phyloP scores from a whole-genome alignment of 2,797 vertebrate genomes.

The Podarcis lilfordi region DNA sequence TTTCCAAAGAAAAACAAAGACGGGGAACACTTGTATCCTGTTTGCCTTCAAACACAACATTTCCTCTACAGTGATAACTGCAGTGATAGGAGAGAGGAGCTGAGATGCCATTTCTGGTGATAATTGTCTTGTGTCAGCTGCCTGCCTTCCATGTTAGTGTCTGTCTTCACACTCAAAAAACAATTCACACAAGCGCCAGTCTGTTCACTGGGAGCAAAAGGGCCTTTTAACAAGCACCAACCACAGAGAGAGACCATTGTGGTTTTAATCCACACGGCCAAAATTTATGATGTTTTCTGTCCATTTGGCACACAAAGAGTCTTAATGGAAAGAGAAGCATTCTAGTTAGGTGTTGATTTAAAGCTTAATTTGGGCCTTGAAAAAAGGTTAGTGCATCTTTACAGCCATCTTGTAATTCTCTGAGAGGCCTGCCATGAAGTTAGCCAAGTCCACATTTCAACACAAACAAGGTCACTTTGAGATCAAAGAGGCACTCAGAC shows the following conservation, averaged over 20 bases:
- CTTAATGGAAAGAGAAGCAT: constrained; percentile 74
- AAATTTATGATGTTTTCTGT: constrained; percentile 73
- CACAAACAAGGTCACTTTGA: constrained; percentile 71
- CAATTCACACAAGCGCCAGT: constrained; percentile 65
- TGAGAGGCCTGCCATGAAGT: constrained; percentile 69
- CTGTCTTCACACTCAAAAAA: constrained; percentile 66
- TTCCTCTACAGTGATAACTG: constrained; percentile 38
- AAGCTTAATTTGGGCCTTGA: constrained; percentile 75
- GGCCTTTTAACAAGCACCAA: constrained; percentile 61
- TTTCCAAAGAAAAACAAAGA: constrained; percentile 25
- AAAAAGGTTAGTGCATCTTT: constrained; percentile 75
- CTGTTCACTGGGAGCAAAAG: constrained; percentile 49
- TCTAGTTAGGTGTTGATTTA: constrained; percentile 76
- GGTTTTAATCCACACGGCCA: constrained; percentile 49
- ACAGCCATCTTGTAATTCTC: constrained; percentile 75
- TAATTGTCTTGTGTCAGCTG: constrained; percentile 63
- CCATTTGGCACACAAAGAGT: constrained; percentile 67
- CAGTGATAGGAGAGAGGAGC: constrained; percentile 36
- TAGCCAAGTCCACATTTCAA: constrained; percentile 74
- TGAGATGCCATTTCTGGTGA: constrained; percentile 63
- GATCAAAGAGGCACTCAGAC: constrained; percentile 64
- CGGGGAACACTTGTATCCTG: constrained; percentile 26
- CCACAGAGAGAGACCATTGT: constrained; percentile 52
- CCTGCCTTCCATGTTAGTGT: constrained; percentile 57
- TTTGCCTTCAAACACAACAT: constrained; percentile 37